Evolutionary conservation across 1,140 invertebrate genomes (phyloP).

Genomic region (Drosophila paulistorum): DNA sequence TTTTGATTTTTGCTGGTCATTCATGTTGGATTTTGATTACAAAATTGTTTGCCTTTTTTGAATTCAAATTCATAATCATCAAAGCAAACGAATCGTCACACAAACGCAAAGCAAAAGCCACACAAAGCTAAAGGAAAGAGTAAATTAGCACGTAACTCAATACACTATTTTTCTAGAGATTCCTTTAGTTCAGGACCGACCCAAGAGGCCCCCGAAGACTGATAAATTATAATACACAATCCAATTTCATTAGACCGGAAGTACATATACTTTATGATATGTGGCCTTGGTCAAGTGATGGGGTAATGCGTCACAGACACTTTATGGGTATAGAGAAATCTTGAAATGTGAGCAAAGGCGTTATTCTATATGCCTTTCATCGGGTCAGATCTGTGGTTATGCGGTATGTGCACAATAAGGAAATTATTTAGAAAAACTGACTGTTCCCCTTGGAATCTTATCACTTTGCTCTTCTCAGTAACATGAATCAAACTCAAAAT

Average conservation of each 20-base stretch:
- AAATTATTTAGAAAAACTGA: too few species aligned
- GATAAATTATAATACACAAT: too few species aligned
- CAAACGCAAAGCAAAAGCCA: slow-evolving; percentile 12
- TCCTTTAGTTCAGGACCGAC: background rate
- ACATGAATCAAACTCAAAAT: too few species aligned
- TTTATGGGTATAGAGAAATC: background rate
- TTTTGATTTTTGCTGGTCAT: slow-evolving; percentile 34
- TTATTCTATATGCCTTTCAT: background rate
- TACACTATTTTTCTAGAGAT: background rate
- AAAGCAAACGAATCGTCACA: slow-evolving; percentile 24
- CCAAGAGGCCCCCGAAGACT: background rate
- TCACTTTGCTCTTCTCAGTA: too few species aligned
- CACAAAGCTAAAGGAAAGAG: slow-evolving; percentile 16
- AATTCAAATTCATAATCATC: slow-evolving; percentile 63
- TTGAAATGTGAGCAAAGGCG: background rate
- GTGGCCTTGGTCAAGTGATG: too few species aligned
- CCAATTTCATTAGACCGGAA: too few species aligned
- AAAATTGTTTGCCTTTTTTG: slow-evolving; percentile 62
- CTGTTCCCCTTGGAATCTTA: background rate
- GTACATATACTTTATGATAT: too few species aligned
- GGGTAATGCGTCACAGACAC: background rate
- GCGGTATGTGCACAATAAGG: too few species aligned
- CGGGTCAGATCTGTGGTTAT: too few species aligned
- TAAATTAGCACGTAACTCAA: slow-evolving; percentile 7
- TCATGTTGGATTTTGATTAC: slow-evolving; percentile 41